phyloP scores from a whole-genome alignment of 2,888 invertebrate species.

The Apocheima hispidaria region DNA sequence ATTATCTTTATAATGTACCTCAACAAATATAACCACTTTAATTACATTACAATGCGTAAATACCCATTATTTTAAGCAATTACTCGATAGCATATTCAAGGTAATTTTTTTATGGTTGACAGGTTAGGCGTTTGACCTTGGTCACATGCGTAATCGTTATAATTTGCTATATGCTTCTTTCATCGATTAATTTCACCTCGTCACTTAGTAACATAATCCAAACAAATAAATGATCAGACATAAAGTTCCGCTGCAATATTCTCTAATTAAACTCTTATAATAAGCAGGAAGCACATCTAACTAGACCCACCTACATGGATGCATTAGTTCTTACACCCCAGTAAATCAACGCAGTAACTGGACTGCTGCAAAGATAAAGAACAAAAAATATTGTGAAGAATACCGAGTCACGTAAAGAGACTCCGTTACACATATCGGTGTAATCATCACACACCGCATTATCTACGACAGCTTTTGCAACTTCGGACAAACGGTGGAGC shows the following conservation, averaged over 20 bases:
- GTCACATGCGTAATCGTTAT: no score
- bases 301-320: conserved; percentile 14
- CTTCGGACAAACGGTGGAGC: conserved; percentile 69
- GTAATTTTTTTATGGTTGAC: no score
- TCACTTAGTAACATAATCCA: conserved; percentile 3
- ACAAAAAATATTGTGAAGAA: conserved; percentile 43
- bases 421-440: conserved; percentile 76
- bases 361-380: conserved; percentile 46
- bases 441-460: conserved; percentile 70
- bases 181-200: background rate
- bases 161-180: conserved; percentile 7
- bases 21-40: background rate
- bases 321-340: conserved; percentile 44
- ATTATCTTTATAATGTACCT: background rate
- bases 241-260: conserved; percentile 18
- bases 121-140: no score
- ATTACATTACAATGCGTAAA: background rate
- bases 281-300: conserved; percentile 40
- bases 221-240: conserved; percentile 16
- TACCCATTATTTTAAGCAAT: background rate
- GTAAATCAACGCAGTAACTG: conserved; percentile 36
- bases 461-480: conserved; percentile 79
- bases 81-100: background rate
- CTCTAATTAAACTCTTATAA: conserved; percentile 38
- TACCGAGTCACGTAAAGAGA: conserved; percentile 65